Percentiles rank a stretch among this genome's conserved stretches.
Evolutionary conservation across 64 coral and sea anemone species (phyloP).

Genomic region (Exaiptasia diaphana): DNA sequence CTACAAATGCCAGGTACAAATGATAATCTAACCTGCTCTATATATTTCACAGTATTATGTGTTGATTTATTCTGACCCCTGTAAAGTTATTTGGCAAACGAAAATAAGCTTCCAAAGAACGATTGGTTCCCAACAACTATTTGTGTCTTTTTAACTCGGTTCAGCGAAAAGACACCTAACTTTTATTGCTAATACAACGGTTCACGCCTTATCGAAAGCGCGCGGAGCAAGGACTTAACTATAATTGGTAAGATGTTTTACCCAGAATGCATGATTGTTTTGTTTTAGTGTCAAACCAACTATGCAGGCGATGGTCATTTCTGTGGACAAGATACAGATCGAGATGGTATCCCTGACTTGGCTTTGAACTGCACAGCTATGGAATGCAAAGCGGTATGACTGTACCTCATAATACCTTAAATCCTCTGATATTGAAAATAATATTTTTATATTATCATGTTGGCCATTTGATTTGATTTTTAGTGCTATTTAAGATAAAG

Average conservation of each 20-base stretch:
- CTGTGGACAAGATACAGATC: constrained; percentile 71
- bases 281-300: constrained; percentile 51
- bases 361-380: constrained; percentile 67
- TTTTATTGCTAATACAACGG: too few species aligned
- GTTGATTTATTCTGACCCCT: background rate
- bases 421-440: too few species aligned
- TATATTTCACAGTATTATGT: background rate
- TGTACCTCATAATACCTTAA: too few species aligned
- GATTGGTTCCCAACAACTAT: too few species aligned
- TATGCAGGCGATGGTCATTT: constrained; percentile 73
- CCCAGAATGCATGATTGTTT: too few species aligned
- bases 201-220: too few species aligned
- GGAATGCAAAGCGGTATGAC: constrained; percentile 65
- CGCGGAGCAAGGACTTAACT: too few species aligned
- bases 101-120: too few species aligned
- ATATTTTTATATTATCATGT: background rate
- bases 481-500: background rate
- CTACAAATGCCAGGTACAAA: constrained; percentile 64
- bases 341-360: constrained; percentile 74
- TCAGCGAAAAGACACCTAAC: too few species aligned
- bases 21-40: background rate
- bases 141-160: too few species aligned
- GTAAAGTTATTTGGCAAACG: too few species aligned
- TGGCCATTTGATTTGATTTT: background rate
- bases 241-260: too few species aligned